A percentile compares a stretch with the other conserved stretches of the same genome.
Conservation (phyloP, 2,888 invertebrate genomes). For the Melanotus villosus region DNA sequence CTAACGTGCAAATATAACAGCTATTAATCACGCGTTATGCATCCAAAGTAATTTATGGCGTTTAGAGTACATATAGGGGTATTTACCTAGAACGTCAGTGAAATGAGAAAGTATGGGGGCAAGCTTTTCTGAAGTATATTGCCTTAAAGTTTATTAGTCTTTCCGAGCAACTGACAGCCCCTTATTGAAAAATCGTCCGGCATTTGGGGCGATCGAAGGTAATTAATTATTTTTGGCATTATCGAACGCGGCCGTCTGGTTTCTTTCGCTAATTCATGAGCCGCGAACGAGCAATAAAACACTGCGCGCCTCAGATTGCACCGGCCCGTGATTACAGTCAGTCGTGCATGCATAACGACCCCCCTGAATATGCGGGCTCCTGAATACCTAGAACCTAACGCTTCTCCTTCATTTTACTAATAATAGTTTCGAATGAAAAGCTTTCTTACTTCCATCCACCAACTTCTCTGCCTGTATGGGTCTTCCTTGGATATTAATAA, state of each 20-base stretch:
- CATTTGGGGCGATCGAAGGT: constrained; percentile 77
- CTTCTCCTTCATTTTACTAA: constrained; percentile 45
- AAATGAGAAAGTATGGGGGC: constrained; percentile 40
- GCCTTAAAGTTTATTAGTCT: constrained; percentile 66
- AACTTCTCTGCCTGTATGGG: constrained; percentile 7
- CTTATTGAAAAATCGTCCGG: constrained; percentile 75
- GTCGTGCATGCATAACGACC: constrained; percentile 64
- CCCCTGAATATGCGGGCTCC: constrained; percentile 50
- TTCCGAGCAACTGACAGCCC: constrained; percentile 64
- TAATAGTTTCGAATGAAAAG: constrained; percentile 44
- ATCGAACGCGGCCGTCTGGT: constrained; percentile 75
- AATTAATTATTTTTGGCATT: constrained; percentile 83
- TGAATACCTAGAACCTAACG: constrained; percentile 43
- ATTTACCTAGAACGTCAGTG: constrained; percentile 39
- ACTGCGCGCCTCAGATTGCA: constrained; percentile 60
- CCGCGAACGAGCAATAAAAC: constrained; percentile 71
- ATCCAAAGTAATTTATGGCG: constrained; percentile 19
- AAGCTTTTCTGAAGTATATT: constrained; percentile 39
- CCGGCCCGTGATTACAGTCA: constrained; percentile 61
- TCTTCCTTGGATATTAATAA: constrained; percentile 24
- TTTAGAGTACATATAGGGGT: constrained; percentile 31
- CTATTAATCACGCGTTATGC: constrained; percentile 21
- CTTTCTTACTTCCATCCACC: constrained; percentile 35
- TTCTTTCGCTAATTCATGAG: constrained; percentile 80
- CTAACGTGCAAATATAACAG: not conserved